Percentiles rank a stretch among this genome's conserved stretches.
These are phyloP conservation scores for Antedon mediterranea DNA, from an alignment of 53 echinoderm and acorn worm species.

Conservation along the genomic window DNA sequence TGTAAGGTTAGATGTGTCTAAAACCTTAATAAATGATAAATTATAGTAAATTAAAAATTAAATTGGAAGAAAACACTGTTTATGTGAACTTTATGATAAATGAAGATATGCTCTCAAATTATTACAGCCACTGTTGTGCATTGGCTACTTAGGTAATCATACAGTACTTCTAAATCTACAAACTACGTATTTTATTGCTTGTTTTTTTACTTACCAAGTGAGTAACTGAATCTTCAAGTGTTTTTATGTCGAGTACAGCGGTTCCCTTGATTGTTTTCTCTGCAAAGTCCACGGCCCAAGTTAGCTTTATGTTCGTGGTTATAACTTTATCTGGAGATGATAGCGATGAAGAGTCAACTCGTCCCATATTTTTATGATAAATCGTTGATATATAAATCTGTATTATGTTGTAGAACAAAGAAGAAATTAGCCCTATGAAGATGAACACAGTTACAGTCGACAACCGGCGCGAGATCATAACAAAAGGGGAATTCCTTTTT, in stretches of 20 bases:
- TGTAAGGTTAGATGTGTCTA: too few species aligned
- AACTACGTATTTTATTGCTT: not conserved
- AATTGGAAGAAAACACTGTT: too few species aligned
- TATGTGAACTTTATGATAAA: too few species aligned
- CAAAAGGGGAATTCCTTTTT: not conserved
- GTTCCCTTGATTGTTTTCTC: conserved; percentile 38
- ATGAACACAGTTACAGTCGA: not conserved
- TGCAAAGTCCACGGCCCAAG: conserved; percentile 54
- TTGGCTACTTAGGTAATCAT: too few species aligned
- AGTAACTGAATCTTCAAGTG: conserved; percentile 45
- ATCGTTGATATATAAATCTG: not conserved
- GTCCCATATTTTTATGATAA: not conserved
- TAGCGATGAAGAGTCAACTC: conserved; percentile 23
- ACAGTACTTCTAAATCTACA: not conserved
- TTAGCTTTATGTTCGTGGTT: conserved; percentile 40
- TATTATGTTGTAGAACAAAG: not conserved
- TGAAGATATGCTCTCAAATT: not conserved
- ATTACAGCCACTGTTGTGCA: not conserved
- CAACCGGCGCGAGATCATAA: not conserved
- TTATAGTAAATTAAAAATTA: too few species aligned
- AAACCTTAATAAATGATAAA: conserved; percentile 20
- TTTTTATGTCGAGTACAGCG: conserved; percentile 39
- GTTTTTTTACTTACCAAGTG: conserved; percentile 38
- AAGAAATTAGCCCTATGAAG: not conserved
- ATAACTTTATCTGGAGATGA: conserved; percentile 28